Evolutionary conservation across 2,113 vertebrate genomes (phyloP).

Genomic region (Varanus salvator): DNA sequence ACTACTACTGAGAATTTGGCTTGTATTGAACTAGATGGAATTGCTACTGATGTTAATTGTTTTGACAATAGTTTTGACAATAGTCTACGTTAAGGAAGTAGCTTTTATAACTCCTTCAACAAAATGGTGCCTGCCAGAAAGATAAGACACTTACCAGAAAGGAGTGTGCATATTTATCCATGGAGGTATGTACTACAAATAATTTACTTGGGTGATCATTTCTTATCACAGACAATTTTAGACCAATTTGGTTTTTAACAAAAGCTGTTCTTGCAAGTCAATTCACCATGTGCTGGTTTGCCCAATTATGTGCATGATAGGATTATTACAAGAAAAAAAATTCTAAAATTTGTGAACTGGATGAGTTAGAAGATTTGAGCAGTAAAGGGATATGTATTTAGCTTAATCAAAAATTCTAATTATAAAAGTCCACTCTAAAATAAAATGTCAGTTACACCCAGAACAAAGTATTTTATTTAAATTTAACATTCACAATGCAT

Average conservation of each 20-base stretch:
- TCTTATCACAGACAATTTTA: background rate
- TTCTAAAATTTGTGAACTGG: background rate
- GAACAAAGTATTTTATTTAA: slow-evolving; percentile 65
- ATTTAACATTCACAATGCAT: slow-evolving; percentile 44
- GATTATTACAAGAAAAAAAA: background rate
- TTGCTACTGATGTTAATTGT: background rate
- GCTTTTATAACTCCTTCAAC: background rate
- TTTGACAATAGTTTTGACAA: background rate
- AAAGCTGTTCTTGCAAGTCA: background rate
- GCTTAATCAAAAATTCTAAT: background rate
- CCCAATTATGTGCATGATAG: background rate
- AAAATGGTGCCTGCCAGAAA: background rate
- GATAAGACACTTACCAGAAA: background rate
- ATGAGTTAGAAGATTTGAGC: background rate
- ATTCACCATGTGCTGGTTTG: background rate
- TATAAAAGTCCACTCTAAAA: background rate
- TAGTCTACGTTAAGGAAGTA: background rate
- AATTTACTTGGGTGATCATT: background rate
- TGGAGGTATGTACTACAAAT: background rate
- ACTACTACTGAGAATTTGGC: background rate
- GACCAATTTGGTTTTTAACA: background rate
- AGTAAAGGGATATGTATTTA: background rate
- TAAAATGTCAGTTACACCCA: background rate
- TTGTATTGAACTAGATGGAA: background rate
- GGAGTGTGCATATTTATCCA: background rate